A percentile compares a stretch with the other conserved stretches of the same genome.
These are phyloP conservation scores for Falco punctatus DNA, from an alignment of 2,113 vertebrate species.

Conservation along the genomic window DNA sequence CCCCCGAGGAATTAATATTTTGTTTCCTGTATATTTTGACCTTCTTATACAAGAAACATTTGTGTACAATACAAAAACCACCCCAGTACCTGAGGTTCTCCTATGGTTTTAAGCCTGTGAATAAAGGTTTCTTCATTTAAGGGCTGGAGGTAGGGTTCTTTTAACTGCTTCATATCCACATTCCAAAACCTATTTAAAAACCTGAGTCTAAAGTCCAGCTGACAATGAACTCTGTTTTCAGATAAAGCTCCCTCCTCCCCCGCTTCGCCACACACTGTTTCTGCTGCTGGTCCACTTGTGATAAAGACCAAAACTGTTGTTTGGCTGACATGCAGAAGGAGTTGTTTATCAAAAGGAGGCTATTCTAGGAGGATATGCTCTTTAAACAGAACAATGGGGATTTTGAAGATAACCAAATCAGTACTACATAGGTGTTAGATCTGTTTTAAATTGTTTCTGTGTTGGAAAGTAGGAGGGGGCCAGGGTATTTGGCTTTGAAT, in stretches of 20 bases:
- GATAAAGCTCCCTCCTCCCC: constrained; percentile 41
- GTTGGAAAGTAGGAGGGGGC: constrained; percentile 40
- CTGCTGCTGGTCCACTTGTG: constrained; percentile 65
- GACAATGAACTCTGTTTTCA: constrained; percentile 66
- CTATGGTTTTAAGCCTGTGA: neutral
- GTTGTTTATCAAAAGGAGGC: constrained; percentile 66
- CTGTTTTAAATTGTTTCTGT: constrained; percentile 61
- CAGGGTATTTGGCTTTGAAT: constrained; percentile 41
- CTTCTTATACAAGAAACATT: neutral
- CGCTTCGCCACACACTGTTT: neutral
- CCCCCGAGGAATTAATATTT: neutral
- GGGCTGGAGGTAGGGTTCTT: constrained; percentile 8
- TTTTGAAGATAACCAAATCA: constrained; percentile 66
- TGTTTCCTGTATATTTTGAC: neutral
- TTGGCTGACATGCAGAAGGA: constrained; percentile 61
- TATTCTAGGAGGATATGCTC: constrained; percentile 68
- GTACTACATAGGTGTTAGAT: constrained; percentile 61
- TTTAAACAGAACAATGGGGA: constrained; percentile 70
- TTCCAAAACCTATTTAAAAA: constrained; percentile 67
- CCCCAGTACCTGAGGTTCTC: neutral
- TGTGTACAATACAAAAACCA: neutral
- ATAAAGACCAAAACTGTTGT: constrained; percentile 64
- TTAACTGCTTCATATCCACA: constrained; percentile 56
- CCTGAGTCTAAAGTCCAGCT: constrained; percentile 33
- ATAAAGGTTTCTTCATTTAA: neutral